These are phyloP conservation scores for Diarsia dahlii DNA, from an alignment of 2,888 invertebrate species.

Conservation along the genomic window DNA sequence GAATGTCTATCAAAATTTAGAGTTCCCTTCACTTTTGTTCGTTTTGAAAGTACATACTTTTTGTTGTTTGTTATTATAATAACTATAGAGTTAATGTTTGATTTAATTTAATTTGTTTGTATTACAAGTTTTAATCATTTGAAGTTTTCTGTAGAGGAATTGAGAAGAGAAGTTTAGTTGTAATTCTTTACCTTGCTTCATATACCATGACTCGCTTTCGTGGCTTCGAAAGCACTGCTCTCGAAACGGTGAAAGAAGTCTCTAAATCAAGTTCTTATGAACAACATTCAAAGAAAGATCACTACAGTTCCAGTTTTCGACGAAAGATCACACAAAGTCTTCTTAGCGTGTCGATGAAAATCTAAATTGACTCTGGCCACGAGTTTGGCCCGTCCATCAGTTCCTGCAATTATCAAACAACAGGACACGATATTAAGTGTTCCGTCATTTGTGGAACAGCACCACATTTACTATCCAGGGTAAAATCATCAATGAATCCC, in stretches of 20 bases:
- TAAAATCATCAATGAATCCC: background rate
- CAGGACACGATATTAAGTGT: background rate
- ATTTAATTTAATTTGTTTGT: background rate
- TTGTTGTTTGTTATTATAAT: slow-evolving; percentile 15
- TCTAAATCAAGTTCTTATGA: too few species aligned
- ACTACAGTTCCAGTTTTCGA: background rate
- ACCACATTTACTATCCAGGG: background rate
- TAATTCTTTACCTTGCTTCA: too few species aligned
- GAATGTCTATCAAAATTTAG: slow-evolving; percentile 56
- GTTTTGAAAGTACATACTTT: slow-evolving; percentile 38
- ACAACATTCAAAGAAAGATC: too few species aligned
- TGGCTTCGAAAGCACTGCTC: too few species aligned
- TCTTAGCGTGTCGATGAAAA: background rate
- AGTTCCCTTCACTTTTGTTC: slow-evolving; percentile 49
- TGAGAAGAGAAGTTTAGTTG: too few species aligned
- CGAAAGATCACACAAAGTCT: background rate
- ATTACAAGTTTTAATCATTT: too few species aligned
- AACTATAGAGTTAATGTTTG: background rate
- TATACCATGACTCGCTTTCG: too few species aligned
- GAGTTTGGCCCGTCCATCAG: background rate
- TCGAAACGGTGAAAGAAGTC: too few species aligned
- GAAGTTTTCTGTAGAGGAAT: too few species aligned
- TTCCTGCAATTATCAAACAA: too few species aligned
- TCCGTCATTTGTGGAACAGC: background rate
- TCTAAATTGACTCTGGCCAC: background rate